Evolutionary conservation across 2,888 invertebrate genomes (phyloP).

Genomic region (Neoaliturus tenellus): DNA sequence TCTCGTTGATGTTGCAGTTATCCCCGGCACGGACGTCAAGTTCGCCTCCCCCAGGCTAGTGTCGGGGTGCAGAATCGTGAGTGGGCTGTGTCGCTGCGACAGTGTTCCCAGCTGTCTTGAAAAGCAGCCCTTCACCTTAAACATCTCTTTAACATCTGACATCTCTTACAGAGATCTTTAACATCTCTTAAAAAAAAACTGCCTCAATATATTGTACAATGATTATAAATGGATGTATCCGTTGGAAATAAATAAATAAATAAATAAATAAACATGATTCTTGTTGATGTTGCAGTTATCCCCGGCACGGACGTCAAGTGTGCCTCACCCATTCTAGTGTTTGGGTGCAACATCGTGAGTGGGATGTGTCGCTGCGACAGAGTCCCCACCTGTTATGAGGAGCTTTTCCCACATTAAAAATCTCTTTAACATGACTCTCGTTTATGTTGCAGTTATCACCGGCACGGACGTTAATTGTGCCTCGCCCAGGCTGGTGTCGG

Average conservation of each 20-base stretch:
- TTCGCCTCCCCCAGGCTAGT: slow-evolving; percentile 38
- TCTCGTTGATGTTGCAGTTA: slow-evolving; percentile 17
- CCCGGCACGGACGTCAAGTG: slow-evolving; percentile 48
- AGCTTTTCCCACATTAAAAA: slow-evolving; percentile 56
- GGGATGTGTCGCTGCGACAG: slow-evolving; percentile 67
- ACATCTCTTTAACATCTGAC: too few relatives aligned
- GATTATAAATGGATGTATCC: too few relatives aligned
- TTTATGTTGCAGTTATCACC: slow-evolving; percentile 45
- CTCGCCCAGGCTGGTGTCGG: slow-evolving; percentile 56
- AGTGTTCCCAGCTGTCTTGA: slow-evolving; percentile 65
- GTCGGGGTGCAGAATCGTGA: slow-evolving; percentile 67
- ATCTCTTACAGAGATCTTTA: too few relatives aligned
- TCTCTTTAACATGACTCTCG: neutral
- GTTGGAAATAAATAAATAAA: too few relatives aligned
- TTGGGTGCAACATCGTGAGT: slow-evolving; percentile 68
- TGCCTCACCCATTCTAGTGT: slow-evolving; percentile 30
- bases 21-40: slow-evolving; percentile 42
- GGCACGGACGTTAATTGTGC: slow-evolving; percentile 42
- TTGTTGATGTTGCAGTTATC: slow-evolving; percentile 30
- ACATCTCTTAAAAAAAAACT: too few relatives aligned
- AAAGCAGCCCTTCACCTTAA: too few relatives aligned
- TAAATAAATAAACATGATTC: too few relatives aligned
- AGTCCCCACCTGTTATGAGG: slow-evolving; percentile 68
- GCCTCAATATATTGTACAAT: too few relatives aligned
- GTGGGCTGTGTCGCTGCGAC: slow-evolving; percentile 66